Evolutionary conservation across 2,888 invertebrate species (phyloP), one percentile per base, ranked within the genome.

Genomic region (Rhingia rostrata): DNA sequence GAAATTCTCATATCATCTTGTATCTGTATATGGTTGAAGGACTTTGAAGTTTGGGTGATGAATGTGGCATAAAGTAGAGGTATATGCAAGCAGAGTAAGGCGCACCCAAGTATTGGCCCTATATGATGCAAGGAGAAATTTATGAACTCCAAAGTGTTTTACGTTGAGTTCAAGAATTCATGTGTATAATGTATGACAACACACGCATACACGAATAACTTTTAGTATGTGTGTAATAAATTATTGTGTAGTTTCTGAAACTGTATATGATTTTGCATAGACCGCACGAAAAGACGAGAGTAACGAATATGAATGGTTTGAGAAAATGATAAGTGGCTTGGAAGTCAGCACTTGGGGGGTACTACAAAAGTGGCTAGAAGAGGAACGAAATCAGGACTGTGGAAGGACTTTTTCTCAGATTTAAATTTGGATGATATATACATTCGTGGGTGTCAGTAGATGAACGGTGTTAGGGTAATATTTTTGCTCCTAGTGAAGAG

Each of bases 301-400:
- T 45, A 35, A 64, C 45, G 75, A 53, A 70, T 82, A 70, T 77
- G 81, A 82, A 82, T 77, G 75, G 58, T 60, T 77, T 41, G 64
- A 77, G 70, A 77, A 82, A 67, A 67, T 82, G 81, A 82, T 77
- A 77, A 82, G 81, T 82, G 70, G 75, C 64, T 75, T 47, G 75
- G 77, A 82, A 82, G 81, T 82, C 70, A 70, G 56, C 77, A 60
- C 77, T 75, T 64, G 70, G 69, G 69, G 47, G 41, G 22, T 22
- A 22, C 64, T 69, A 64, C 64, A 75, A 69, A 81, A 64, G 69
- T 70, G 75, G 75, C 70, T 77, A 69, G 39, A 53, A 45, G 81
- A 35, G 54, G 45, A 49, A 30, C 10, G 51, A 45, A 39, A 45
- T 45, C 67, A 47, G 32, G 63, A 47, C 39, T 58, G 10, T 30